These are phyloP conservation scores for Apodemia mormo DNA, from an alignment of 2,888 invertebrate species.

Conservation along the genomic window DNA sequence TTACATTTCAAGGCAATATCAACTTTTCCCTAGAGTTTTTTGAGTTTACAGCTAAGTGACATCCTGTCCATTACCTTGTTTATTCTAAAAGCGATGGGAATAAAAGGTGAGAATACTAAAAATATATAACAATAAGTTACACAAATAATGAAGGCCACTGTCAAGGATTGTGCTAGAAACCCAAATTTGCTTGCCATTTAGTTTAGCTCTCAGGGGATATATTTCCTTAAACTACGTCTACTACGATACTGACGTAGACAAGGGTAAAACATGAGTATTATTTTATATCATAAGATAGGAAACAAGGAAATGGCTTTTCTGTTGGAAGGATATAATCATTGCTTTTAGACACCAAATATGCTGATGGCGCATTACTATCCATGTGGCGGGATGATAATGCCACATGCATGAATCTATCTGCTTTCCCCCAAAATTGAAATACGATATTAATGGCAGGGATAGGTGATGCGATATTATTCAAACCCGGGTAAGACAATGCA, in stretches of 20 bases:
- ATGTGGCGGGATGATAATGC: too few relatives aligned
- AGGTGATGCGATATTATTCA: too few relatives aligned
- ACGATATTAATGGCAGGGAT: too few relatives aligned
- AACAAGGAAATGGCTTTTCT: too few relatives aligned
- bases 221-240: background rate
- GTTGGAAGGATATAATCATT: too few relatives aligned
- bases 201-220: background rate
- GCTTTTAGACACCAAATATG: too few relatives aligned
- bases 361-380: too few relatives aligned
- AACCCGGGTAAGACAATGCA: too few relatives aligned
- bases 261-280: too few relatives aligned
- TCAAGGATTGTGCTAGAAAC: background rate
- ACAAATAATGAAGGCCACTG: conserved; percentile 4
- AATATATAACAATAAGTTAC: conserved; percentile 1
- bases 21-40: conserved; percentile 5
- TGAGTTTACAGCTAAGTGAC: background rate
- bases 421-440: too few relatives aligned
- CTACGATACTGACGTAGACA: background rate
- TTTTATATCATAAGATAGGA: too few relatives aligned
- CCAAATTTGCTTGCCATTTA: background rate
- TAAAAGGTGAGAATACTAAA: background rate
- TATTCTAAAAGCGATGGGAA: conserved; percentile 1
- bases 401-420: too few relatives aligned
- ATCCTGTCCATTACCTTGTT: background rate
- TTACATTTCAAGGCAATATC: background rate